phyloP scores from a whole-genome alignment of 1,140 invertebrate species.

The Neocloeon triangulifer region DNA sequence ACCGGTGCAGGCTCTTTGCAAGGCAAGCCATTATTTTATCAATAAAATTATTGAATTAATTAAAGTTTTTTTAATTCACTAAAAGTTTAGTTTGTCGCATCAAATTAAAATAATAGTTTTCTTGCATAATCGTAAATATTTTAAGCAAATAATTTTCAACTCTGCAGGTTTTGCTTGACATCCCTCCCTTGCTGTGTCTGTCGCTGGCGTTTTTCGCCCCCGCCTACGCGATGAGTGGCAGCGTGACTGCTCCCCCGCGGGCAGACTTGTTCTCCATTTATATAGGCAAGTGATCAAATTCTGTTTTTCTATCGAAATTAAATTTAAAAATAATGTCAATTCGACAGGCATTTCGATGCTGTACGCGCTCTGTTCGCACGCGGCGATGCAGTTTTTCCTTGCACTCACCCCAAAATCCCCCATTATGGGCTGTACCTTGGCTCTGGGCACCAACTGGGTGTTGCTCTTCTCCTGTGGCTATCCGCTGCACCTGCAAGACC shows the following conservation, averaged over 20 bases:
- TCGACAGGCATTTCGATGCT: neutral
- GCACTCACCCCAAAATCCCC: too few species aligned
- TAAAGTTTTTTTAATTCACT: too few species aligned
- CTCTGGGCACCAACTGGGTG: constrained; percentile 1
- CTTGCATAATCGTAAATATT: too few species aligned
- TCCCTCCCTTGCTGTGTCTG: constrained; percentile 37
- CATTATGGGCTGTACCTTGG: constrained; percentile 2
- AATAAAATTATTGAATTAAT: too few species aligned
- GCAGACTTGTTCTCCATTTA: constrained; percentile 44
- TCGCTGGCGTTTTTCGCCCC: constrained; percentile 66
- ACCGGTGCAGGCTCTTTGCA: neutral
- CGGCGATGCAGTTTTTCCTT: too few species aligned
- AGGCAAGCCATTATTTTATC: neutral
- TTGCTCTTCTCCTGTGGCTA: constrained; percentile 1
- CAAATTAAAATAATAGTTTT: too few species aligned
- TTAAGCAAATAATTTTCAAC: too few species aligned
- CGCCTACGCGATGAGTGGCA: constrained; percentile 70
- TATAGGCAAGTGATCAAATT: constrained; percentile 27
- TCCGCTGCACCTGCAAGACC: too few species aligned
- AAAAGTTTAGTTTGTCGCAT: too few species aligned
- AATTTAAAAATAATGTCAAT: neutral
- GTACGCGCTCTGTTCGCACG: neutral
- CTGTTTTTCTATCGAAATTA: constrained; percentile 6
- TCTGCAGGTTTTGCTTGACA: constrained; percentile 32
- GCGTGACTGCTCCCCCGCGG: constrained; percentile 26